Percentiles rank a stretch among this genome's conserved stretches.
Conservation (phyloP, 1,140 invertebrate genomes). For the Ylistrum balloti region DNA sequence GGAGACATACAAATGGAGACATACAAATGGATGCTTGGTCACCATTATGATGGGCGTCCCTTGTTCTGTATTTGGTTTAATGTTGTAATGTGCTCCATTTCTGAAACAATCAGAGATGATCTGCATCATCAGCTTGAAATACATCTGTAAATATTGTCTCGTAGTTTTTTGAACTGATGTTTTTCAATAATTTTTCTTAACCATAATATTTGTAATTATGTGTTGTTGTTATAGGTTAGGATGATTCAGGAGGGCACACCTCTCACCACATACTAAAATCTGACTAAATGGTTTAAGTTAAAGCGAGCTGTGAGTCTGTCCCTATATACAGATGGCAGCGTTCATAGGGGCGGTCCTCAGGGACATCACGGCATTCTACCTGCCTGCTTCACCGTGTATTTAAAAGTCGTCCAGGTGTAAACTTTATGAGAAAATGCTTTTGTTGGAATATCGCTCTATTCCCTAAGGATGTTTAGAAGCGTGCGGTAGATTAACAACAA, state of each 20-base stretch:
- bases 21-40: background rate
- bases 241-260: background rate
- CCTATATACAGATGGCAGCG: background rate
- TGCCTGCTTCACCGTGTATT: conserved; percentile 21
- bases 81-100: background rate
- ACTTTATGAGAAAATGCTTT: conserved; percentile 29
- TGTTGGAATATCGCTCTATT: conserved; percentile 20
- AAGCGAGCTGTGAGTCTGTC: conserved; percentile 9
- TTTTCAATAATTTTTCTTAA: background rate
- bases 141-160: background rate
- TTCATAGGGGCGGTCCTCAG: background rate
- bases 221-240: background rate
- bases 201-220: background rate
- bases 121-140: background rate
- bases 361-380: background rate
- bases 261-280: background rate
- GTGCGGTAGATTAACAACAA: conserved; percentile 33
- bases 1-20: background rate
- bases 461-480: conserved; percentile 31
- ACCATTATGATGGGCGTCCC: background rate
- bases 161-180: background rate
- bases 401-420: conserved; percentile 33
- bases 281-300: background rate
- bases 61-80: background rate
- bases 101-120: background rate